A percentile compares a stretch with the other conserved stretches of the same genome.
These are phyloP conservation scores for Melanotaenia nigrans DNA, from an alignment of 2,797 vertebrate genomes.

Conservation along the genomic window DNA sequence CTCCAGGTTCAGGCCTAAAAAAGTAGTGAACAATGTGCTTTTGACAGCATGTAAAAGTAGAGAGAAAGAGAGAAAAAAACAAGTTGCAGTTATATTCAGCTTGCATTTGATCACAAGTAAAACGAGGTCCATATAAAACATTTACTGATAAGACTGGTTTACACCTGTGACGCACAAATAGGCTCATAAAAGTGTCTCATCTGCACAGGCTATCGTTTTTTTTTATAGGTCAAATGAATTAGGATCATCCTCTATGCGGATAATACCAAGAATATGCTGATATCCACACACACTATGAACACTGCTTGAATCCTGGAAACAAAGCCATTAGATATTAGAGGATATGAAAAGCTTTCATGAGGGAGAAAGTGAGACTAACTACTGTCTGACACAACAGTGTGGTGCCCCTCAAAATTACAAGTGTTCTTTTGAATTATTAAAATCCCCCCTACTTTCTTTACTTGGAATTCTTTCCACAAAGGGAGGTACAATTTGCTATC, in stretches of 20 bases:
- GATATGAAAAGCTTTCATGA: conserved; percentile 47
- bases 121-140: conserved; percentile 35
- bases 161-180: conserved; percentile 59
- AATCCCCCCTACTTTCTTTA: conserved; percentile 32
- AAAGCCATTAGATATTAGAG: conserved; percentile 60
- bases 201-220: conserved; percentile 37
- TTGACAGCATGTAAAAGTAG: conserved; percentile 1
- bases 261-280: conserved; percentile 70
- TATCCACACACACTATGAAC: conserved; percentile 40
- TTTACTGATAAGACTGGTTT: conserved; percentile 37
- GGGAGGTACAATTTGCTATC: conserved; percentile 47
- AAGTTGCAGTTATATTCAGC: conserved; percentile 12
- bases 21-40: not conserved
- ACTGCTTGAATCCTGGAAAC: conserved; percentile 58
- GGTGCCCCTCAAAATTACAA: conserved; percentile 55
- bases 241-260: conserved; percentile 63
- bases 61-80: not conserved
- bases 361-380: conserved; percentile 51
- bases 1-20: conserved; percentile 9
- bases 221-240: conserved; percentile 72
- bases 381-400: conserved; percentile 43
- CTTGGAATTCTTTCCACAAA: conserved; percentile 43
- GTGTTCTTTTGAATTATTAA: conserved; percentile 70
- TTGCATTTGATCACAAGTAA: conserved; percentile 20
- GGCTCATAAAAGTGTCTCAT: conserved; percentile 45